phyloP scores from a whole-genome alignment of 2,888 invertebrate species.

The Drosophila gaucha region DNA sequence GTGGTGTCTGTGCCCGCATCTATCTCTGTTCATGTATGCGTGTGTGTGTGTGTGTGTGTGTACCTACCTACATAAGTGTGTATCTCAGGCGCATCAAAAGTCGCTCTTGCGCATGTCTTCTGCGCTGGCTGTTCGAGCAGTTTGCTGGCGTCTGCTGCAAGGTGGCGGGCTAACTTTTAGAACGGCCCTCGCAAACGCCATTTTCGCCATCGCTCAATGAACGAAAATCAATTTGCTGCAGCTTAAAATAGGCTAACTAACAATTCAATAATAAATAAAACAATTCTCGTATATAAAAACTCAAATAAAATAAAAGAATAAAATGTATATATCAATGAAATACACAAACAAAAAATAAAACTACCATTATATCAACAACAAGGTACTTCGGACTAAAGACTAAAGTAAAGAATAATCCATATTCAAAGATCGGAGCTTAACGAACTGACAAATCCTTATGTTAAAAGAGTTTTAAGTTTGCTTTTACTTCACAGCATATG shows the following conservation, averaged over 20 bases:
- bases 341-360: too few species aligned
- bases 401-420: too few species aligned
- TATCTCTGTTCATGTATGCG: slow-evolving; percentile 41
- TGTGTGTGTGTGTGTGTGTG: slow-evolving; percentile 36
- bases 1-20: slow-evolving; percentile 56
- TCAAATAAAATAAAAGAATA: background rate
- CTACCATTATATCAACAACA: too few species aligned
- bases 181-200: slow-evolving; percentile 61
- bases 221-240: slow-evolving; percentile 69
- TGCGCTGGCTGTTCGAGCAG: slow-evolving; percentile 56
- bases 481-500: too few species aligned
- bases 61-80: slow-evolving; percentile 42
- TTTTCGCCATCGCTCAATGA: slow-evolving; percentile 57
- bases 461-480: too few species aligned
- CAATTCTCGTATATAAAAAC: background rate
- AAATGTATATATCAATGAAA: too few species aligned
- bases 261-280: slow-evolving; percentile 11
- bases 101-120: slow-evolving; percentile 79
- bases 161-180: slow-evolving; percentile 2
- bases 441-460: too few species aligned
- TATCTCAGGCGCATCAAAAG: slow-evolving; percentile 58
- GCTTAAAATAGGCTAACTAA: slow-evolving; percentile 14
- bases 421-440: too few species aligned
- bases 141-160: slow-evolving; percentile 12
- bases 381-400: too few species aligned